These are phyloP conservation scores for Drosophila teissieri DNA, from an alignment of 1,140 invertebrate species.

Conservation along the genomic window DNA sequence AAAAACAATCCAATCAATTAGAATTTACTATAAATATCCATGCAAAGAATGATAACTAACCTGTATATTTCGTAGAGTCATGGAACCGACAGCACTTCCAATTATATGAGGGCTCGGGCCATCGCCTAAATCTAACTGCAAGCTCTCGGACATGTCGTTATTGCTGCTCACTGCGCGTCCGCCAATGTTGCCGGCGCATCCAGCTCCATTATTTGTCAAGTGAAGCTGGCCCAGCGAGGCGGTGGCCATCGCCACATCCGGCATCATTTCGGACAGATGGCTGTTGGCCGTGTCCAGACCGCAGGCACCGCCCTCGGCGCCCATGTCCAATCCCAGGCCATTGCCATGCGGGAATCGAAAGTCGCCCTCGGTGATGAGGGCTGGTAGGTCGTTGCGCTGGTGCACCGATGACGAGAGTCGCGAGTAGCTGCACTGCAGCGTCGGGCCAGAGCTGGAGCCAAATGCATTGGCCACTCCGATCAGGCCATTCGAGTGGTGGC, in stretches of 20 bases:
- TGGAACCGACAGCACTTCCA: constrained; percentile 57
- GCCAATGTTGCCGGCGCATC: constrained; percentile 30
- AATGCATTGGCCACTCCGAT: constrained; percentile 63
- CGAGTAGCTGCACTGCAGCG: constrained; percentile 65
- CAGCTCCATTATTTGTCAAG: constrained; percentile 50
- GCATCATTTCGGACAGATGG: constrained; percentile 92
- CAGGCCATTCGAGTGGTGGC: constrained; percentile 84
- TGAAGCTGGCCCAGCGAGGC: constrained; percentile 89
- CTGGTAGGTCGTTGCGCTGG: constrained; percentile 86
- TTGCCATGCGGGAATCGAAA: constrained; percentile 80
- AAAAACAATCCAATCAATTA: neutral
- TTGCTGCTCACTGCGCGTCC: constrained; percentile 41
- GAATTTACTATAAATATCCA: too few relatives aligned
- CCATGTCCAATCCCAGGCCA: constrained; percentile 58
- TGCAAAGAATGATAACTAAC: constrained; percentile 25
- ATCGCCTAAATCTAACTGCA: constrained; percentile 92
- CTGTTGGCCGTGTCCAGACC: constrained; percentile 85
- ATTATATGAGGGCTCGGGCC: constrained; percentile 87
- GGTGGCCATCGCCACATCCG: constrained; percentile 95
- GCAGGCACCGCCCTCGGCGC: constrained; percentile 57
- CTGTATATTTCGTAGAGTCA: constrained; percentile 73
- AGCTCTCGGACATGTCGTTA: constrained; percentile 78
- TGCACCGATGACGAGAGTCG: constrained; percentile 68
- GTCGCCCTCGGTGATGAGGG: constrained; percentile 88
- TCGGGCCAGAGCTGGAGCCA: constrained; percentile 34